Base-by-base conservation (phyloP, 2,113 vertebrate species). In the Alouatta palliata region DNA sequence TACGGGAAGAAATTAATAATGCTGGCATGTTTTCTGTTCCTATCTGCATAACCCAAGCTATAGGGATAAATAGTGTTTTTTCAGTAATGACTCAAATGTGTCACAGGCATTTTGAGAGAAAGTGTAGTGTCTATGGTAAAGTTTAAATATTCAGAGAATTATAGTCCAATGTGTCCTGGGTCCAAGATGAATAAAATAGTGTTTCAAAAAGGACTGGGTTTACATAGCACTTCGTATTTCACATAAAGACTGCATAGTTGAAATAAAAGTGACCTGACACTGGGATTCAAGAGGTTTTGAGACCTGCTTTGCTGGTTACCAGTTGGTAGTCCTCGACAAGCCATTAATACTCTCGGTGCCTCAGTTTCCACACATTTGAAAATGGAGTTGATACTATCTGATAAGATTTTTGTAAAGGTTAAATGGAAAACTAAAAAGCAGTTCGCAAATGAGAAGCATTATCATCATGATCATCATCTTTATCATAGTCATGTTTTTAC, bases 1-100 rank as follows among this genome's bases (percentile, higher is more conserved):
- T 58, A 47, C 19, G 54, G 73, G 71, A 43, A 96, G 81, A 97
- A 70, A 73, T 85, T 49, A 93, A 87, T 92, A 86, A 96, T 68
- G 14, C 35, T 91, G 81, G 40, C 81, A 43, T 58, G 27, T 54
- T 83, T 87, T 94, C 90, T 92, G 32, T 90, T 95, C 40, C 58
- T 86, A 23, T 75, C 79, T 95, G 90, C 47, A 82, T 40, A 49
- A 85, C 40, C 64, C 54, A 64, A 85, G n/a, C 64, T 66, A 75
- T 14, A 89, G 82, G 58, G 80, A 45, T 88, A 95, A 94, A 76
- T 85, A 45, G 25, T 49, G 47, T 81, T 84, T 95, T 71, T 94
- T 94, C 73, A 35, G 32, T 70, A 89, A 88, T 75, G 83, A 95
- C 87, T 90, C 66, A 71, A 35, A 88, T 30, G 19, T 56, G 32